Conservation (phyloP, 30 jellyfish, hydroid and myxozoan species). For the Chrysaora quinquecirrha region DNA sequence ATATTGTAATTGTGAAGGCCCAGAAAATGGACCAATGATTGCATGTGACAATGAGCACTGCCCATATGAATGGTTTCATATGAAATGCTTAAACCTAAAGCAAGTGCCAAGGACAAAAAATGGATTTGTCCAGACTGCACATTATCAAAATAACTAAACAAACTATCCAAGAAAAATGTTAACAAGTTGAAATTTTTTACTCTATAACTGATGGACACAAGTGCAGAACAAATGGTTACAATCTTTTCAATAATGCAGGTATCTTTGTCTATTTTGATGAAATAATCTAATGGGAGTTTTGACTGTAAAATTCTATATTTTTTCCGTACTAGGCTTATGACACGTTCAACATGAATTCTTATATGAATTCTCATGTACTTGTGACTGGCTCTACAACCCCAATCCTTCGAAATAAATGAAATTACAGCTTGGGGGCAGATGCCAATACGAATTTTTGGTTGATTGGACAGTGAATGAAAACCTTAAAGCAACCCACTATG, state of each 20-base stretch:
- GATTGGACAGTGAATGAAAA: slow-evolving; percentile 20
- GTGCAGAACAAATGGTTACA: slow-evolving; percentile 33
- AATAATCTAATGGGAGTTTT: slow-evolving; percentile 28
- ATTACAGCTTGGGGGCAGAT: slow-evolving; percentile 40
- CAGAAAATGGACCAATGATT: slow-evolving; percentile 15
- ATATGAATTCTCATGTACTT: slow-evolving; percentile 33
- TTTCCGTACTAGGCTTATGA: slow-evolving; percentile 32
- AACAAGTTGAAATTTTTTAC: not conserved
- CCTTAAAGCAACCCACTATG: slow-evolving; percentile 28
- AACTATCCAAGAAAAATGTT: not conserved
- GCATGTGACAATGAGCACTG: not conserved
- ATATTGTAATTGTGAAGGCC: slow-evolving; percentile 34
- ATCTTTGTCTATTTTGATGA: slow-evolving; percentile 15
- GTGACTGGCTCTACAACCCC: slow-evolving; percentile 64
- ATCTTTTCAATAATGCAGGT: slow-evolving; percentile 29
- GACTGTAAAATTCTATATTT: slow-evolving; percentile 49
- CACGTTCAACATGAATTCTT: slow-evolving; percentile 50
- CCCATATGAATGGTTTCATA: not conserved
- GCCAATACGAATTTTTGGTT: slow-evolving; percentile 22
- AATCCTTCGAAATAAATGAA: slow-evolving; percentile 34
- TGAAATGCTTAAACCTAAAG: not conserved
- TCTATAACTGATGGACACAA: not conserved
- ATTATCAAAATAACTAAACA: not conserved
- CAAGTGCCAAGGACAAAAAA: not conserved
- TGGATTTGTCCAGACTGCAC: not conserved